These are phyloP conservation scores for Corythaixoides concolor DNA, from an alignment of 2,113 vertebrate species.

Conservation along the genomic window DNA sequence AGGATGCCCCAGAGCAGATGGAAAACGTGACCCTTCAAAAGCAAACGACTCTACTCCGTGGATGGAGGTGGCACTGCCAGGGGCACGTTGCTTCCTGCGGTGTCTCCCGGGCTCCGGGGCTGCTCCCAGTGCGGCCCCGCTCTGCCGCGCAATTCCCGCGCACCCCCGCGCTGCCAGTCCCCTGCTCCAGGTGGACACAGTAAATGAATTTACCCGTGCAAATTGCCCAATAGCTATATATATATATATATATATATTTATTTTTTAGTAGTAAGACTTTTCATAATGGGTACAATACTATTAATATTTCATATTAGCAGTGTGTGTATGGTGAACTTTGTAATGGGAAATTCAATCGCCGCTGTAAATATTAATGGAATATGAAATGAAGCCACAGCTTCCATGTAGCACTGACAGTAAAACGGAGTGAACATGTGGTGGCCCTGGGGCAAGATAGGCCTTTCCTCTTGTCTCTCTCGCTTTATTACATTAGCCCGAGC, in stretches of 20 bases:
- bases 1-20: neutral
- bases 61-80: neutral
- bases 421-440: slow-evolving; percentile 75
- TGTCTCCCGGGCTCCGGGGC: neutral
- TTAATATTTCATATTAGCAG: slow-evolving; percentile 80
- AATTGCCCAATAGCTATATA: neutral
- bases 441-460: slow-evolving; percentile 78
- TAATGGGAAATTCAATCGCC: slow-evolving; percentile 78
- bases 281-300: slow-evolving; percentile 70
- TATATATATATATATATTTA: neutral
- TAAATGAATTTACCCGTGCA: slow-evolving; percentile 15
- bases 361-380: slow-evolving; percentile 87
- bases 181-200: neutral
- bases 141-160: neutral
- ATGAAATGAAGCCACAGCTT: slow-evolving; percentile 78
- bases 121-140: neutral
- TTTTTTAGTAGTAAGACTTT: slow-evolving; percentile 59
- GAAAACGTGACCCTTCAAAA: neutral
- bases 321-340: slow-evolving; percentile 73
- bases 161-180: neutral
- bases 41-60: neutral
- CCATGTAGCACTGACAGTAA: slow-evolving; percentile 74
- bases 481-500: slow-evolving; percentile 79
- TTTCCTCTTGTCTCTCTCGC: slow-evolving; percentile 74
- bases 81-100: neutral